Evolutionary conservation across 2,888 invertebrate genomes (phyloP).

Genomic region (Pseudeuparius sepicola): DNA sequence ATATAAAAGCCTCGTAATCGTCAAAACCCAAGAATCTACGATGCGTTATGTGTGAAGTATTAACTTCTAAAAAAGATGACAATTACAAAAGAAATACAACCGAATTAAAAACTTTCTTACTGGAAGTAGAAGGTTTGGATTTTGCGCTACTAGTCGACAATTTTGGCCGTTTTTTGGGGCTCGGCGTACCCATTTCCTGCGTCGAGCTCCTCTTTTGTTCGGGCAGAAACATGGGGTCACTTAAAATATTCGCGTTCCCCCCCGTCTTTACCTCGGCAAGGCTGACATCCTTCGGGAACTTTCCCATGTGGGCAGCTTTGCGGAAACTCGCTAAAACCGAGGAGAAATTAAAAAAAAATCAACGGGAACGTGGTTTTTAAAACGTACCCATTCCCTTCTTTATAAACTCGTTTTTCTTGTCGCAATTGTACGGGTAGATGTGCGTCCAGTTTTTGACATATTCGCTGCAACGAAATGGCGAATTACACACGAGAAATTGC

Average conservation of each 20-base stretch:
- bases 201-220: slow-evolving; percentile 44
- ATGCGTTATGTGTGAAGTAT: slow-evolving; percentile 37
- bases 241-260: slow-evolving; percentile 61
- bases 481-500: too few relatives aligned
- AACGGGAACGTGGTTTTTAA: slow-evolving; percentile 3
- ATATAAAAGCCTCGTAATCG: slow-evolving; percentile 53
- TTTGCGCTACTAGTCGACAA: too few relatives aligned
- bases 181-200: slow-evolving; percentile 42
- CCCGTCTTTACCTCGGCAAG: slow-evolving; percentile 62
- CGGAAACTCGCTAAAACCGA: slow-evolving; percentile 48
- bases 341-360: slow-evolving; percentile 22
- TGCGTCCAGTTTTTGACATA: slow-evolving; percentile 60
- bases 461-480: slow-evolving; percentile 78
- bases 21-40: slow-evolving; percentile 40
- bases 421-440: slow-evolving; percentile 70
- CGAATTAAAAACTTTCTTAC: slow-evolving; percentile 19
- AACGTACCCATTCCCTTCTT: slow-evolving; percentile 69
- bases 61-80: slow-evolving; percentile 11
- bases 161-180: slow-evolving; percentile 36
- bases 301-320: slow-evolving; percentile 61
- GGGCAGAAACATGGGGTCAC: slow-evolving; percentile 46
- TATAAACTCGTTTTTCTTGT: slow-evolving; percentile 70
- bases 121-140: slow-evolving; percentile 16
- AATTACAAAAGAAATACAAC: too few relatives aligned
- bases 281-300: slow-evolving; percentile 68